phyloP scores from a whole-genome alignment of 2,113 vertebrate species.

The Chunga burmeisteri region DNA sequence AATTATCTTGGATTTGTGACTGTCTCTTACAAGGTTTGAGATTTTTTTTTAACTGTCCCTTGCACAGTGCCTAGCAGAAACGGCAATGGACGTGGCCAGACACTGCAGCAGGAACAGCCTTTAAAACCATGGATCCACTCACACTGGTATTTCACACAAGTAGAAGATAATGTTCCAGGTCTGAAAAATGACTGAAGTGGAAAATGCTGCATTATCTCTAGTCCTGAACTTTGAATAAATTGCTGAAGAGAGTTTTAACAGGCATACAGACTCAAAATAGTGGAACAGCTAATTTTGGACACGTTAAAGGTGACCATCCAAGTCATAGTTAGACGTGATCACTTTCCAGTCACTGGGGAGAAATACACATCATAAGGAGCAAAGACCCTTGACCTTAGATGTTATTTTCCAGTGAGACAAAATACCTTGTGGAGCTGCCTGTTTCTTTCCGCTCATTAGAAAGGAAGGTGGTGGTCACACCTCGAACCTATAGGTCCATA shows the following conservation, averaged over 20 bases:
- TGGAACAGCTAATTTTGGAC: background rate
- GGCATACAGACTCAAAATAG: background rate
- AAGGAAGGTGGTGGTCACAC: background rate
- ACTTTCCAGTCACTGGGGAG: background rate
- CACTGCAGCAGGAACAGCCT: background rate
- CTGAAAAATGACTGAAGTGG: background rate
- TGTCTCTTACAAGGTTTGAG: background rate
- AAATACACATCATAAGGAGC: background rate
- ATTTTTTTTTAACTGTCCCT: background rate
- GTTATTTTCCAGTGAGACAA: background rate
- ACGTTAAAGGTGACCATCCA: background rate
- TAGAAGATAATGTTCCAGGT: background rate
- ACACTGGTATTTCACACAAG: rapidly evolving
- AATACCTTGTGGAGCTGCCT: background rate
- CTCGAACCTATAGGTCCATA: background rate
- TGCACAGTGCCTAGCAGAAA: background rate
- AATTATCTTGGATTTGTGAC: background rate
- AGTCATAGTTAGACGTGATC: background rate
- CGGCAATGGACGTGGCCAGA: background rate
- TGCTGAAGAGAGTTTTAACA: background rate
- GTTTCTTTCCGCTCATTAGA: background rate
- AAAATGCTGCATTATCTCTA: background rate
- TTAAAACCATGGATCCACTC: background rate
- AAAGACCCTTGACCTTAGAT: background rate
- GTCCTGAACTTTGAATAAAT: background rate